phyloP scores from a whole-genome alignment of 92 coral and sea anemone species.

The Epizoanthus rinbou region DNA sequence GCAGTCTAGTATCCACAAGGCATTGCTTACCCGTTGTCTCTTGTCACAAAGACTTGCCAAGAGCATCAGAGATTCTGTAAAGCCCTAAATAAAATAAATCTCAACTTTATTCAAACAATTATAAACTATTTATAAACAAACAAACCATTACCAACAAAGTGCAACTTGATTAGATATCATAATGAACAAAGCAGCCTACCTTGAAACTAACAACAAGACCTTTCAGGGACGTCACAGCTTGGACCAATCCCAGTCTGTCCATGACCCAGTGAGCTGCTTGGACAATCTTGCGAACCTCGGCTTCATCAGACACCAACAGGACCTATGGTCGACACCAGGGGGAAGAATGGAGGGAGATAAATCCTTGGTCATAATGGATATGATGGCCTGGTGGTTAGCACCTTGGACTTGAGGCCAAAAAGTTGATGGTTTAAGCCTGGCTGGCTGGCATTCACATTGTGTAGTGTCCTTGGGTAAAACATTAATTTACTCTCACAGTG shows the following conservation, averaged over 20 bases:
- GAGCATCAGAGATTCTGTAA: slow-evolving; percentile 82
- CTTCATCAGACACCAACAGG: slow-evolving; percentile 91
- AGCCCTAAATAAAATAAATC: slow-evolving; percentile 55
- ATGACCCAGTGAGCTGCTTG: slow-evolving; percentile 86
- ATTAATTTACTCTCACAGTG: no score
- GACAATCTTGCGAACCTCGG: slow-evolving; percentile 92
- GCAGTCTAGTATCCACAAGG: not conserved
- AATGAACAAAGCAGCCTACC: slow-evolving; percentile 54
- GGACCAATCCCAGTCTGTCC: slow-evolving; percentile 83
- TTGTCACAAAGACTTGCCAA: slow-evolving; percentile 92
- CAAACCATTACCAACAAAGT: not conserved
- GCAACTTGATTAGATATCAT: no score
- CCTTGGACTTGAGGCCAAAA: no score
- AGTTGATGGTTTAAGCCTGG: no score
- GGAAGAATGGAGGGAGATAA: not conserved
- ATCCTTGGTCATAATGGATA: not conserved
- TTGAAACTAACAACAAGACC: slow-evolving; percentile 87
- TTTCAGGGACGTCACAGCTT: slow-evolving; percentile 79
- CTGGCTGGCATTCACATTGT: no score
- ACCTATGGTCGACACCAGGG: slow-evolving; percentile 51
- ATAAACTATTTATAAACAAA: no score
- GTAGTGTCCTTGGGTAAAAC: no score
- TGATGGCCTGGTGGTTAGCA: not conserved
- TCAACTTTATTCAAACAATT: not conserved
- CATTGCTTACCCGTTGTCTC: slow-evolving; percentile 81